Base-by-base conservation (phyloP, 2,888 invertebrate genomes). In the Andrena hattorfiana region DNA sequence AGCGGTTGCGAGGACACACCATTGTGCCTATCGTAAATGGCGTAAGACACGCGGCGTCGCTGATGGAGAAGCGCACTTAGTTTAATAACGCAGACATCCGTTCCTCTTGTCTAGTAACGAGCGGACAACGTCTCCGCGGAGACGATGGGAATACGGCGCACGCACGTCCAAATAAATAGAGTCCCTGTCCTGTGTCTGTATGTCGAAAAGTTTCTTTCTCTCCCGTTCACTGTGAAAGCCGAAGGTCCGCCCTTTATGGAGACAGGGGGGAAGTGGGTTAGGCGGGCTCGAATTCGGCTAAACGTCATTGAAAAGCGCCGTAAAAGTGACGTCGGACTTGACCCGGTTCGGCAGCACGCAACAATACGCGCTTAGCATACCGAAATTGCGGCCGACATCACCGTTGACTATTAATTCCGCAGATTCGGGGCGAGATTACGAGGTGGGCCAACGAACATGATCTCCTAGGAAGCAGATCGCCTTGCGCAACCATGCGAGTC, bases 241-340 rank as follows among this genome's bases (percentile, higher is more conserved):
- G 35, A 35, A 35, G 32, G 32, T 23, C 13, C n/a, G 63, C n/a
- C 32, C 20, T 51, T 51, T 13, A 49, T 23, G 10, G 30, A 35
- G 35, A 13, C 26, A 20, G 5, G 5, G 2, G 5, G 26, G n/a
- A 77, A 64, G 48, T 77, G 72, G 77, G 67, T 63, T 69, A 59
- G 48, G 13, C 49, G 48, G 72, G 20, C 48, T 68, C 60, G 54
- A 51, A 77, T 74, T 74, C 35, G 81, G 62, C 51, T 51, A 48
- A 85, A 48, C 63, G 72, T 77, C 74, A 74, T 79, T 84, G 82
- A 85, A 79, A 70, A 56, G 67, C 74, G 67, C 16, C 68, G 75
- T 63, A 85, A 85, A 86, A 85, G 64, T 75, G 76, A 79, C 77
- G 67, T 66, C 77, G 85, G 84, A 87, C 88, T 87, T 88, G 88